Conservation (phyloP, 1,140 invertebrate species). For the Pachypsylla venusta region DNA sequence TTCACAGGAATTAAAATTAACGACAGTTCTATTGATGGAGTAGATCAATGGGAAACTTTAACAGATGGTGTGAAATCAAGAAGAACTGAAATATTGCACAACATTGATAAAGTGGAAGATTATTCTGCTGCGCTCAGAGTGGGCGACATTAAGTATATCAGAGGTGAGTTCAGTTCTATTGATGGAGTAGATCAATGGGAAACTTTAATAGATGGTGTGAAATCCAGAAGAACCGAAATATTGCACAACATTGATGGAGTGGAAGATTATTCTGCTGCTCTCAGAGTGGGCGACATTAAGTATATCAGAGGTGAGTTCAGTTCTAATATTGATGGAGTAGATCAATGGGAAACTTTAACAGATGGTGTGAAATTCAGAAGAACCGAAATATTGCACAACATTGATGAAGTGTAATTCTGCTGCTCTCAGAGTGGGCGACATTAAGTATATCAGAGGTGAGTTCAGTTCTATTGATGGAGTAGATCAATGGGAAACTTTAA, state of each 20-base stretch:
- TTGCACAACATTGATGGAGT: conserved; percentile 77
- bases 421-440: background rate
- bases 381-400: conserved; percentile 63
- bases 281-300: background rate
- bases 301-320: conserved; percentile 40
- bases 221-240: conserved; percentile 46
- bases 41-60: conserved; percentile 56
- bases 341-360: conserved; percentile 61
- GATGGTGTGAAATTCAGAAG: conserved; percentile 38
- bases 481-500: conserved; percentile 69
- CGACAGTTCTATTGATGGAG: conserved; percentile 43
- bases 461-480: no score
- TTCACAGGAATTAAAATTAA: background rate
- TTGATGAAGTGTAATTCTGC: conserved; percentile 49
- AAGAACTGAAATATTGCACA: conserved; percentile 57
- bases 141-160: conserved; percentile 30
- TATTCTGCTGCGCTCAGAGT: conserved; percentile 46
- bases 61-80: conserved; percentile 41
- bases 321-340: no score
- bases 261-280: background rate
- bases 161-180: no score
- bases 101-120: conserved; percentile 67
- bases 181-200: no score
- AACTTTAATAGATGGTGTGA: conserved; percentile 30
- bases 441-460: conserved; percentile 37